Evolutionary conservation across 2,888 invertebrate species (phyloP), one percentile per base, ranked within the genome.

Genomic region (Macrosiphum euphorbiae): DNA sequence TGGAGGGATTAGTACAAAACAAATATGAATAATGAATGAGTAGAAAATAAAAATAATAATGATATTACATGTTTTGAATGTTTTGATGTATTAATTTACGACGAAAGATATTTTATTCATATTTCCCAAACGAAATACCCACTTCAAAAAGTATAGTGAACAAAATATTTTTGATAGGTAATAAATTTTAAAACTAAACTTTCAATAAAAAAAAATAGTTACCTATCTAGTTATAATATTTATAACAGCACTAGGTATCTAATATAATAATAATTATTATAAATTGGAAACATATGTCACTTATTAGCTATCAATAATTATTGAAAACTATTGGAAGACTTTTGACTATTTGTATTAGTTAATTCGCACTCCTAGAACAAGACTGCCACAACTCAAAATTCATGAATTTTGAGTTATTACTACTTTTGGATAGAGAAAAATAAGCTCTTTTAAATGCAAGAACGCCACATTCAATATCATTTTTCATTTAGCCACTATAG

Each of bases 1-100:
- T 41, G 26, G 35, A 90, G 90, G 78, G 52, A 90, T 78, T 78
- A n/a, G 44, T 90, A 67, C 16, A 90, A 90, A 90, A 78, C 47
- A 90, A 90, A 78, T 90, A 90, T 78, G 90, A 90, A 90, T 90
- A 90, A 50, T 41, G 35, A 35, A 90, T 78, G 90, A 90, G 90
- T 52, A 26, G 8, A 90, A 61, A 61, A 50, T 50, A 52, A 78
- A 52, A 78, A 78, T 78, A 90, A 84, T 78, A 41, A 67, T 35
- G 90, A 67, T 90, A n/a, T 67, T 61, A 90, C 52, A 26, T 52
- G 52, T 90, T 67, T 78, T 90, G 35, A 90, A 26, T 52, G 52
- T 90, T 67, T 78, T 90, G 35, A 90, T 78, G 90, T 41, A 50
- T 90, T 90, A 41, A 78, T 90, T 90, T 84, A 84, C 35, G 78